Percentiles rank a stretch among this genome's conserved stretches.
phyloP scores from a whole-genome alignment of 2,797 vertebrate species.

The Argentina silus region DNA sequence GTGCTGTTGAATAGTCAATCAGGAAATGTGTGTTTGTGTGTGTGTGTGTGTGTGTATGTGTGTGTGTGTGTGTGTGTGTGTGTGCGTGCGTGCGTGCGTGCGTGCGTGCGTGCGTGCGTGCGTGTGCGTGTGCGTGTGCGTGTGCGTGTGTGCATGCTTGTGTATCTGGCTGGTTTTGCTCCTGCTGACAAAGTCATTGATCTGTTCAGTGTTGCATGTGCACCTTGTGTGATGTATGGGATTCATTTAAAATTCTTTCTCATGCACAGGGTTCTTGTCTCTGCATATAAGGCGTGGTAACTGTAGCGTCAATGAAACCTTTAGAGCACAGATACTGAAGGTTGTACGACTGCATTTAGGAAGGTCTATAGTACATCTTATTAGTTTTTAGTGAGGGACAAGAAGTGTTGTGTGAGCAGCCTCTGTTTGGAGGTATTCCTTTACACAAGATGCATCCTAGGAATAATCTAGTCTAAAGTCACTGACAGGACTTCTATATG shows the following conservation, averaged over 20 bases:
- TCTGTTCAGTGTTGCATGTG: conserved; percentile 75
- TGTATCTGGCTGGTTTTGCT: conserved; percentile 57
- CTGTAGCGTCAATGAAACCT: neutral
- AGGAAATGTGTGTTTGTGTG: conserved; percentile 44
- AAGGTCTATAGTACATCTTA: neutral
- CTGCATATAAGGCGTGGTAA: neutral
- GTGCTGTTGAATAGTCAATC: conserved; percentile 63
- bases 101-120: neutral
- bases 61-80: conserved; percentile 18
- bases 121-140: conserved; percentile 9
- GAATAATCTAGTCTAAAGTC: too few relatives aligned
- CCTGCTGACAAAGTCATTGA: conserved; percentile 78
- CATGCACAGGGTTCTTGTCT: conserved; percentile 29
- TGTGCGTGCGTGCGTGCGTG: conserved; percentile 8
- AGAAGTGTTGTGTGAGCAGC: neutral
- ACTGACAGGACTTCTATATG: too few relatives aligned
- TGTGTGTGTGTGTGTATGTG: conserved; percentile 13
- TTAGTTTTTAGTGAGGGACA: neutral
- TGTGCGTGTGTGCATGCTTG: neutral
- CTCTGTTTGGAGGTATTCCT: neutral
- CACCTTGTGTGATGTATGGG: conserved; percentile 77
- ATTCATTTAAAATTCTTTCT: conserved; percentile 79
- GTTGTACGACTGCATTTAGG: neutral
- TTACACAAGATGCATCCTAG: too few relatives aligned
- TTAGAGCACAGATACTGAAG: neutral